Evolutionary conservation across 2,113 vertebrate genomes (phyloP).

Genomic region (Aramus guarauna): DNA sequence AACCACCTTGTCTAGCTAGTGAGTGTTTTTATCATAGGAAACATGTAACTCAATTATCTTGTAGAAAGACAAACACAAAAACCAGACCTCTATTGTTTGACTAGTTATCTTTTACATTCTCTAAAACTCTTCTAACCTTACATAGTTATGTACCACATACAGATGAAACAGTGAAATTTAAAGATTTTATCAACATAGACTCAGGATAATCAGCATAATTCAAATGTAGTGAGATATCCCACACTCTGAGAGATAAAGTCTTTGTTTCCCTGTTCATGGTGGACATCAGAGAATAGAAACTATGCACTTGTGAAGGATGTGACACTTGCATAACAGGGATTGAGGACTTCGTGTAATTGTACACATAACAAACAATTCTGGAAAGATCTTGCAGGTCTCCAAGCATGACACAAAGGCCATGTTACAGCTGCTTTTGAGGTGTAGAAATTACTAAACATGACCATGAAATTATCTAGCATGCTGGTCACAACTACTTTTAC

Average conservation of each 20-base stretch:
- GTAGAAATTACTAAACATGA: neutral
- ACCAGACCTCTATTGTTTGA: neutral
- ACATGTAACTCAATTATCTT: neutral
- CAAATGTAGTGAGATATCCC: neutral
- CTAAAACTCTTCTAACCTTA: neutral
- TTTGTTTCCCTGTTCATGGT: neutral
- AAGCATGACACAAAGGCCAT: neutral
- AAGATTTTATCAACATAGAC: neutral
- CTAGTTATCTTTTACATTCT: neutral
- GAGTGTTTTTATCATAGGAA: neutral
- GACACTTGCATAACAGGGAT: neutral
- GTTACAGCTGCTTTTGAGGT: neutral
- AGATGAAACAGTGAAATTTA: neutral
- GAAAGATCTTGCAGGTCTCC: neutral
- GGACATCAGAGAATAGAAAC: neutral
- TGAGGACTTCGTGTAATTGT: neutral
- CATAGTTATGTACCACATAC: neutral
- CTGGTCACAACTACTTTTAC: neutral
- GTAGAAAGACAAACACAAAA: neutral
- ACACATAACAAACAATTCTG: neutral
- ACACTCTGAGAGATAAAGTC: neutral
- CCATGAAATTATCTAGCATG: neutral
- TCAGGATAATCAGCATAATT: neutral
- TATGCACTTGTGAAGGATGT: neutral
- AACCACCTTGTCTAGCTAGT: too few relatives aligned